Conservation (phyloP, 1,140 invertebrate species). For the Rhizoglyphus robini region DNA sequence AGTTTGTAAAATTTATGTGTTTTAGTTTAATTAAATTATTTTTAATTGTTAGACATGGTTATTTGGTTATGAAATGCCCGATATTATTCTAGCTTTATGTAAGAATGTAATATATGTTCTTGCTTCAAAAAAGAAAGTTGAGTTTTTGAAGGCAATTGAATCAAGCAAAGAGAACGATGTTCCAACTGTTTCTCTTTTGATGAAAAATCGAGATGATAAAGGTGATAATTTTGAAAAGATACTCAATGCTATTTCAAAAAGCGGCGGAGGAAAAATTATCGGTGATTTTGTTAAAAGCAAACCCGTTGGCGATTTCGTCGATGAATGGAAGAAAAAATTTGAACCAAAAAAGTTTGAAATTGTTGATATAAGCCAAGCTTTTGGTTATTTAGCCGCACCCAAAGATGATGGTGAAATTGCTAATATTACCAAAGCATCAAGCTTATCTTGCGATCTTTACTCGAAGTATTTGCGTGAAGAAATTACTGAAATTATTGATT, state of each 20-base stretch:
- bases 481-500: slow-evolving; percentile 97
- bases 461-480: slow-evolving; percentile 92
- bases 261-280: slow-evolving; percentile 72
- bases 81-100: slow-evolving; percentile 83
- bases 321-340: slow-evolving; percentile 66
- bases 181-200: slow-evolving; percentile 70
- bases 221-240: slow-evolving; percentile 87
- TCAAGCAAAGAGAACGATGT: slow-evolving; percentile 68
- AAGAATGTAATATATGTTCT: slow-evolving; percentile 72
- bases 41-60: slow-evolving; percentile 70
- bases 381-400: slow-evolving; percentile 76
- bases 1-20: slow-evolving; percentile 39
- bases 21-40: slow-evolving; percentile 15
- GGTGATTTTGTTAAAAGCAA: slow-evolving; percentile 92
- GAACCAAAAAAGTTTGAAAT: slow-evolving; percentile 64
- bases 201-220: slow-evolving; percentile 82
- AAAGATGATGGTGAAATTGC: slow-evolving; percentile 89
- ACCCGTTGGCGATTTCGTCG: slow-evolving; percentile 80
- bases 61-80: slow-evolving; percentile 87
- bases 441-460: slow-evolving; percentile 86
- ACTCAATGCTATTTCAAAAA: slow-evolving; percentile 66
- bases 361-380: slow-evolving; percentile 67
- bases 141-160: slow-evolving; percentile 86
- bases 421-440: slow-evolving; percentile 82
- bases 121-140: slow-evolving; percentile 94